These are phyloP conservation scores for Paratilapia polleni DNA, from an alignment of 2,113 vertebrate genomes.

Conservation along the genomic window DNA sequence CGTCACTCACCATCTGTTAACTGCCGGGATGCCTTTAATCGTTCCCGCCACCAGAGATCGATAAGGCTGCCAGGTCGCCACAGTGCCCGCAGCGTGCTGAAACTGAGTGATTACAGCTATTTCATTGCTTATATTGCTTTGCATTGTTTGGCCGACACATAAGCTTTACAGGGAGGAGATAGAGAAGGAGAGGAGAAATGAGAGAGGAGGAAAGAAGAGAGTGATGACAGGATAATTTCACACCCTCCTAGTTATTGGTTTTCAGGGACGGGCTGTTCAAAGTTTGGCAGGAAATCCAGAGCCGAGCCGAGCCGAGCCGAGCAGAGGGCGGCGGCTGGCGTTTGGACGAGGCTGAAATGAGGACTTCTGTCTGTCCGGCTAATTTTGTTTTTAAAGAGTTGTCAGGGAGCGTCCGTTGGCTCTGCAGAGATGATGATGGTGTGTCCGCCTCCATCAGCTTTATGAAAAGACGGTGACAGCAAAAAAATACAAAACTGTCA, in stretches of 20 bases:
- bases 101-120: slow-evolving; percentile 64
- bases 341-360: neutral
- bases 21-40: slow-evolving; percentile 48
- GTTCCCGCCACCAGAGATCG: slow-evolving; percentile 34
- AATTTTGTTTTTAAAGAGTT: neutral
- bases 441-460: neutral
- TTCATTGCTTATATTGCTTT: slow-evolving; percentile 48
- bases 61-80: slow-evolving; percentile 27
- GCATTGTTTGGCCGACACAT: slow-evolving; percentile 49
- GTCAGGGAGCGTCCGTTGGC: neutral
- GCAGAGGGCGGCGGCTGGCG: neutral
- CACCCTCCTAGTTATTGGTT: slow-evolving; percentile 57
- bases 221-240: slow-evolving; percentile 64
- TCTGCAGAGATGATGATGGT: neutral
- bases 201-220: slow-evolving; percentile 18
- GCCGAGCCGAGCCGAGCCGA: neutral
- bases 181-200: slow-evolving; percentile 16
- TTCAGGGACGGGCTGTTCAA: slow-evolving; percentile 40
- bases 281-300: slow-evolving; percentile 36
- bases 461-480: neutral
- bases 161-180: slow-evolving; percentile 16
- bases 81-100: slow-evolving; percentile 17
- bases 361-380: neutral
- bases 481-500: neutral
- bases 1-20: slow-evolving; percentile 64